phyloP scores from a whole-genome alignment of 2,888 invertebrate species.

The Leucania comma region DNA sequence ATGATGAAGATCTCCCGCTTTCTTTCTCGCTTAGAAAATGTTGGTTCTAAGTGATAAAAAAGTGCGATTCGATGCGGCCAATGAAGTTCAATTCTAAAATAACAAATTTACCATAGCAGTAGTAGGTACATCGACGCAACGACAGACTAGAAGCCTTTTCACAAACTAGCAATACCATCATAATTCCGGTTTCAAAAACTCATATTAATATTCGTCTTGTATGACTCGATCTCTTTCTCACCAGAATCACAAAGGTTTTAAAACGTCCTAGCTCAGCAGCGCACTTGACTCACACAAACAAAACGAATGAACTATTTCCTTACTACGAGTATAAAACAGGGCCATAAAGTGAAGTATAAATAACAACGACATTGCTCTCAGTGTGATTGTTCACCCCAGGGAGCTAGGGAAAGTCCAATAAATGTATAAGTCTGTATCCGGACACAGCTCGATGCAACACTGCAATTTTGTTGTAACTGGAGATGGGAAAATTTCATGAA shows the following conservation, averaged over 20 bases:
- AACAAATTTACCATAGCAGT: too few relatives aligned
- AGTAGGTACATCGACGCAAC: background rate
- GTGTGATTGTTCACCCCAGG: constrained; percentile 57
- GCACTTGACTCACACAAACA: constrained; percentile 22
- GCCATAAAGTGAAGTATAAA: constrained; percentile 46
- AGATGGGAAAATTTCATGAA: too few relatives aligned
- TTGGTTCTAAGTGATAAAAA: too few relatives aligned
- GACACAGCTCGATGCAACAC: constrained; percentile 24
- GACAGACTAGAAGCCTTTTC: too few relatives aligned
- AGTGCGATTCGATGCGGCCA: too few relatives aligned
- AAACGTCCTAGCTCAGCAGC: background rate
- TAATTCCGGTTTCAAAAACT: too few relatives aligned
- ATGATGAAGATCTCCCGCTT: too few relatives aligned
- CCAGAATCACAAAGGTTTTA: too few relatives aligned
- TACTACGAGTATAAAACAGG: constrained; percentile 23
- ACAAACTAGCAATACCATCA: too few relatives aligned
- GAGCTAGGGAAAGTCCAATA: constrained; percentile 24
- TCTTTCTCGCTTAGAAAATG: too few relatives aligned
- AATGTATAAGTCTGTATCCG: constrained; percentile 11
- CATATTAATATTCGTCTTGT: too few relatives aligned
- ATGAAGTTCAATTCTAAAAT: background rate
- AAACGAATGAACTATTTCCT: constrained; percentile 26
- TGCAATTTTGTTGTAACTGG: constrained; percentile 28
- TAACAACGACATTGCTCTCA: constrained; percentile 63
- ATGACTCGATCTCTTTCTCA: too few relatives aligned